Evolutionary conservation across 2,113 vertebrate species (phyloP), one percentile per base, ranked within the genome.

Genomic region (Carassius carassius): DNA sequence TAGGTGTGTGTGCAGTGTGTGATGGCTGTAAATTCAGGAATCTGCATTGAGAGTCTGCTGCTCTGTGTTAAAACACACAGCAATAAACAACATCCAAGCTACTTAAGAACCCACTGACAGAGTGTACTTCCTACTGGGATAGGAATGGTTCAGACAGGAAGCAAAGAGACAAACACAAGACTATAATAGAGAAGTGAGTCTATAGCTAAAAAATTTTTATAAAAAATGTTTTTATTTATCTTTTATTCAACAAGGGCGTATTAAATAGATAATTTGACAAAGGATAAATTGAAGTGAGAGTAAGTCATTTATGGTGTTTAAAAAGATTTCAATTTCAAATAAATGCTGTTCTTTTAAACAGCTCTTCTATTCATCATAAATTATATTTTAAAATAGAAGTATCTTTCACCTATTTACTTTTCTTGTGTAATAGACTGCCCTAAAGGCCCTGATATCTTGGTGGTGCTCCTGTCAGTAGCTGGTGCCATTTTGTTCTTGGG

Each of bases 401-500:
- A 89, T 80, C 73, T 69, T 49, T 81, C 7, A 54, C 11, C 2
- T 60, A 85, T 82, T 86, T 86, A 78, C 81, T 76, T 82, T 84
- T 81, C 63, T 84, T 79, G 54, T 14, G 67, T n/a, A 23, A 19
- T 90, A 99, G 98, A 99, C 60, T 99, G 98, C 85, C 96, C 97
- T 0, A 96, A 97, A 82, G 97, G 97, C 0, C 95, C 97, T 0
- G 96, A 99, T 3, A 90, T 98, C 87, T 91, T 99, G 89, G 95
- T 98, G 87, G 96, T 98, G 84, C 92, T 99, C 85, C 93, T 99
- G 1, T 98, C 97, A 0, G 97, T 99, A 91, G 97, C 94, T 0
- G 98, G 96, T 0, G 96, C 97, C 89, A 96, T 99, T 90, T 92
- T 99, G 80, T 94, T 99, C 83, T 94, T 98, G 0, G 98, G 98